Conservation (phyloP, 1,140 invertebrate species). For the Pogonomyrmex californicus region DNA sequence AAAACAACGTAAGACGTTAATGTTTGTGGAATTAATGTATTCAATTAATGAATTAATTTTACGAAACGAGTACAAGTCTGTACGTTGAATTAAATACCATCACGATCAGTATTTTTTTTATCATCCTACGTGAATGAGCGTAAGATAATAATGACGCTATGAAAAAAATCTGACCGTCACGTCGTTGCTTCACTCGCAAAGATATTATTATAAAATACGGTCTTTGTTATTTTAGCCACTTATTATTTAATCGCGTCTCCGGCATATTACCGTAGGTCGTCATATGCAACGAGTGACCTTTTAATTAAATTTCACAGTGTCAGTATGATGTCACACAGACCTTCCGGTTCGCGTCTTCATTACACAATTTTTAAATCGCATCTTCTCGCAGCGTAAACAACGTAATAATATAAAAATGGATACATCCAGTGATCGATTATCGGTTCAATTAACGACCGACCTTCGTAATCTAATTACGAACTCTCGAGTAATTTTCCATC, state of each 20-base stretch:
- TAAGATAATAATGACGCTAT: slow-evolving; percentile 27
- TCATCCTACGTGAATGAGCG: slow-evolving; percentile 44
- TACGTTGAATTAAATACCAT: background rate
- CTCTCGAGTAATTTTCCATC: slow-evolving; percentile 2
- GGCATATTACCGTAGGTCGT: slow-evolving; percentile 12
- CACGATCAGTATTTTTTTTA: slow-evolving; percentile 19
- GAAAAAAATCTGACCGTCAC: slow-evolving; percentile 26
- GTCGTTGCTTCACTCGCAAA: background rate
- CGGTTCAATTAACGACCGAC: slow-evolving; percentile 26
- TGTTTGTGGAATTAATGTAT: background rate
- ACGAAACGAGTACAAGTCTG: background rate
- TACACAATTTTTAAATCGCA: slow-evolving; percentile 47
- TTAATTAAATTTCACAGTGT: slow-evolving; percentile 50
- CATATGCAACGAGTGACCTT: slow-evolving; percentile 31
- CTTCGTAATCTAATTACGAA: slow-evolving; percentile 39
- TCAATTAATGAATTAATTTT: background rate
- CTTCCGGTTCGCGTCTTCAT: slow-evolving; percentile 35
- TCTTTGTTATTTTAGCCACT: slow-evolving; percentile 54
- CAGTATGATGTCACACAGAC: slow-evolving; percentile 25
- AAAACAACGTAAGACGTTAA: no score
- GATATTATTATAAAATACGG: slow-evolving; percentile 44
- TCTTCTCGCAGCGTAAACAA: slow-evolving; percentile 31
- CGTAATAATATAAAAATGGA: slow-evolving; percentile 56
- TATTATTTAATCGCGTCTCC: slow-evolving; percentile 56
- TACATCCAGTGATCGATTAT: slow-evolving; percentile 6